Base-by-base conservation (phyloP, 2,797 vertebrate genomes). In the Chelonia mydas region DNA sequence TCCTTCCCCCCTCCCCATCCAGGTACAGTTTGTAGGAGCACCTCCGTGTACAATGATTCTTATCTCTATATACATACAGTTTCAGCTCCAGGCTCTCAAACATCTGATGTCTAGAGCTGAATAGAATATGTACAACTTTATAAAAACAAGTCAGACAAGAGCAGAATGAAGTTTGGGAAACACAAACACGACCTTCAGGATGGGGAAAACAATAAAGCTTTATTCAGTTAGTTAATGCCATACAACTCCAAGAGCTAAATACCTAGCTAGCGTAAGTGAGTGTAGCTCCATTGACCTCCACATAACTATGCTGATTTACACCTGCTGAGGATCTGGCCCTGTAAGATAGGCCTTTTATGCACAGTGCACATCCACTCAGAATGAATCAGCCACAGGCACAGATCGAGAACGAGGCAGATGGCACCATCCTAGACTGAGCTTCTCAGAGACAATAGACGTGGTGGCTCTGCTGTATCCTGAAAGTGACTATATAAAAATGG, bases 351-450 rank as follows among this genome's bases (percentile, higher is more conserved):
- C 68, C 19, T 55, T 45, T 21, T 28, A 25, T 0, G 0, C 76
- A 28, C 1, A 0, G 19, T 0, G 0, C 28, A 61, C 1, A 0
- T 7, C 50, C 3, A 41, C 11, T 47, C 37, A 11, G 2, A 45
- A 3, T 1, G 2, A 84, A 57, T 57, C 41, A 49, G 3, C 21
- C 55, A 0, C 0, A 76, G 80, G 11, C 9, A 17, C 0, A 5
- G 81, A 77, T 2, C 16, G 0, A 19, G 0, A 1, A 4, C 5
- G 79, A 94, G 68, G 74, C 28, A 57, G 54, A 37, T 51, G 54
- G 49, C 81, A 25, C 47, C 28, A 84, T 49, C 41, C 41, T 51
- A 37, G 81, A 86, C 68, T 9, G 41, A 47, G 25, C 72, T 27
- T 7, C 33, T 74, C 1, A 0, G n/a, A 5, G 79, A 27, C 76